phyloP scores from a whole-genome alignment of 1,140 invertebrate species.

The Conus ventricosus region DNA sequence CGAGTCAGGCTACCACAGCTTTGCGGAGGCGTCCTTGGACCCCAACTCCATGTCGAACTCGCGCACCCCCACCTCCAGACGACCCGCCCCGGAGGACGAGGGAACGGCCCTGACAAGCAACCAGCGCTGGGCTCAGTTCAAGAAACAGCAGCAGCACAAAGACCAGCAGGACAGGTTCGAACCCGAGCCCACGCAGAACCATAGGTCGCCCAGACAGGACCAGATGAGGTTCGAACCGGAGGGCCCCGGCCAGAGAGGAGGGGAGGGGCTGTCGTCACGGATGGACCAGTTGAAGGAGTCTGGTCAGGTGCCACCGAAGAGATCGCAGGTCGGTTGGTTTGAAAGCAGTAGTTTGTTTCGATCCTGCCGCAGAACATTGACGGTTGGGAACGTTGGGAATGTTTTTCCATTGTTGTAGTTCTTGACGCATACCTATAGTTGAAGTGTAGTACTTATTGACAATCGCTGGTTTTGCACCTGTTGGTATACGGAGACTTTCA shows the following conservation, averaged over 20 bases:
- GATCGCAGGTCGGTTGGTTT: not conserved
- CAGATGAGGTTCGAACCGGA: constrained; percentile 35
- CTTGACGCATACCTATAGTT: no score
- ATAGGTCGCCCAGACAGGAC: not conserved
- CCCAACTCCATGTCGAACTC: constrained; percentile 69
- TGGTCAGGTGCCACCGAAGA: not conserved
- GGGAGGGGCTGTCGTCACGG: not conserved
- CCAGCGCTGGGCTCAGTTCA: constrained; percentile 23
- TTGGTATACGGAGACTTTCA: no score
- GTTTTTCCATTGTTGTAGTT: no score
- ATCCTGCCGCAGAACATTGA: no score
- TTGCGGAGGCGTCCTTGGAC: constrained; percentile 58
- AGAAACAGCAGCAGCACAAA: constrained; percentile 6
- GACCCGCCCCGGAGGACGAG: constrained; percentile 23
- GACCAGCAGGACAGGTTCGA: constrained; percentile 35
- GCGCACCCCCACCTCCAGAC: constrained; percentile 7
- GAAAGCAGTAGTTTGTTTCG: no score
- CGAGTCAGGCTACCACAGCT: constrained; percentile 52
- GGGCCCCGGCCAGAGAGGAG: not conserved
- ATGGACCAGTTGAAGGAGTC: constrained; percentile 9
- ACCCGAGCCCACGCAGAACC: constrained; percentile 7
- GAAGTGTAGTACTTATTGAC: no score
- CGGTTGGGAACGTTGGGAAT: no score
- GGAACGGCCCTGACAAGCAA: not conserved
- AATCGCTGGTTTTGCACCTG: no score